phyloP scores from a whole-genome alignment of 2,797 vertebrate genomes.

The Acrossocheilus fasciatus region DNA sequence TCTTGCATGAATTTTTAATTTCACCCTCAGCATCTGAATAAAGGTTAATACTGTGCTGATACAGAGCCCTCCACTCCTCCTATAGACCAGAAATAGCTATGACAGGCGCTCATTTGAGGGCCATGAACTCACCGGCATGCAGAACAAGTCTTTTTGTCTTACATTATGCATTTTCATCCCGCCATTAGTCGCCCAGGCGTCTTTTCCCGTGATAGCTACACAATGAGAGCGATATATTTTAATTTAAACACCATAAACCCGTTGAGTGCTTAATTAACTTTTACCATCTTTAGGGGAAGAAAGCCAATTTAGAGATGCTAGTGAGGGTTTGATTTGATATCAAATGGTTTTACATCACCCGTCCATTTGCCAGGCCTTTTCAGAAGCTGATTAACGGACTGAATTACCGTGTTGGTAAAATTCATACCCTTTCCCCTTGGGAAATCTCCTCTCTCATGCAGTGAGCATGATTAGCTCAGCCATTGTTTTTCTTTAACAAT shows the following conservation, averaged over 20 bases:
- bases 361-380: slow-evolving; percentile 85
- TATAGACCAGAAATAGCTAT: slow-evolving; percentile 66
- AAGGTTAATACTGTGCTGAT: slow-evolving; percentile 36
- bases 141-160: slow-evolving; percentile 73
- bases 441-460: slow-evolving; percentile 90
- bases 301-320: slow-evolving; percentile 92
- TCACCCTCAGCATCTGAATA: slow-evolving; percentile 28
- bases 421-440: slow-evolving; percentile 85
- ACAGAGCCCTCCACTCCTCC: slow-evolving; percentile 69
- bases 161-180: slow-evolving; percentile 85
- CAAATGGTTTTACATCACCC: slow-evolving; percentile 89
- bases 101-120: slow-evolving; percentile 60
- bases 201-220: slow-evolving; percentile 82
- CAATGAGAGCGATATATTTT: slow-evolving; percentile 91
- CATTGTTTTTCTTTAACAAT: slow-evolving; percentile 88
- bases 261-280: slow-evolving; percentile 95
- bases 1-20: slow-evolving; percentile 43
- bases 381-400: slow-evolving; percentile 91
- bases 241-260: slow-evolving; percentile 92
- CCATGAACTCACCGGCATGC: slow-evolving; percentile 62
- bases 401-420: slow-evolving; percentile 92
- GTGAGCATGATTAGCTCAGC: slow-evolving; percentile 87
- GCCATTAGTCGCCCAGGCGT: slow-evolving; percentile 77
- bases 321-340: slow-evolving; percentile 92
- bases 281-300: slow-evolving; percentile 91